Conservation (phyloP, 2,888 invertebrate species). For the Cantharis lateralis region DNA sequence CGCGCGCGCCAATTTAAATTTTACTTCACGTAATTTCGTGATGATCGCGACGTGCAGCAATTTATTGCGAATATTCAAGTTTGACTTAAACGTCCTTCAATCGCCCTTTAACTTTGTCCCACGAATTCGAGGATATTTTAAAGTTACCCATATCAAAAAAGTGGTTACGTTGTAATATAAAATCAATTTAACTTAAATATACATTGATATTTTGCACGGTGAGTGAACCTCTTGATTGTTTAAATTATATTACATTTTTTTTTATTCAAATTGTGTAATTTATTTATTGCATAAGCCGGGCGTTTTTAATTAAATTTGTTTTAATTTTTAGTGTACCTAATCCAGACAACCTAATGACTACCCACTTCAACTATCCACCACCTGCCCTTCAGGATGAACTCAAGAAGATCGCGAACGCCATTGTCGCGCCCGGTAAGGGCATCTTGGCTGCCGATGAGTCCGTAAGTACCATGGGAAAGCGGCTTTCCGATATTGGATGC, state of each 20-base stretch:
- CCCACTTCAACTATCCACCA: constrained; percentile 69
- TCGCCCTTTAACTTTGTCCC: not conserved
- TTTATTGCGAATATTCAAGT: not conserved
- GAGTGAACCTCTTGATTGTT: not conserved
- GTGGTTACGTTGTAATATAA: not conserved
- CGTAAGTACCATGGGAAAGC: constrained; percentile 87
- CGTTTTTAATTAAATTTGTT: not conserved
- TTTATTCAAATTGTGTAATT: not conserved
- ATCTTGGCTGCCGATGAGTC: constrained; percentile 98
- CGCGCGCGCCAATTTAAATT: not conserved
- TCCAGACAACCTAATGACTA: constrained; percentile 35
- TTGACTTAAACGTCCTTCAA: constrained; percentile 31
- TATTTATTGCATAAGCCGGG: not conserved
- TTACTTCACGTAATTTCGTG: not conserved
- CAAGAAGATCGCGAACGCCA: constrained; percentile 81
- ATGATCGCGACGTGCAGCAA: not conserved
- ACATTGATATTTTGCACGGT: not conserved
- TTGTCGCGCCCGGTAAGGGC: constrained; percentile 91
- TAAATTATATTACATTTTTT: not conserved
- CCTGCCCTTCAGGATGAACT: constrained; percentile 88
- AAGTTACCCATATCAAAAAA: not conserved
- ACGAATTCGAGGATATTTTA: not conserved
- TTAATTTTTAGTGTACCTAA: constrained; percentile 7
- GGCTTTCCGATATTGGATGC: constrained; percentile 82
- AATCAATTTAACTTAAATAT: not conserved